Evolutionary conservation across 2,888 invertebrate species (phyloP), one percentile per base, ranked within the genome.

Genomic region (Agriotes lineatus): DNA sequence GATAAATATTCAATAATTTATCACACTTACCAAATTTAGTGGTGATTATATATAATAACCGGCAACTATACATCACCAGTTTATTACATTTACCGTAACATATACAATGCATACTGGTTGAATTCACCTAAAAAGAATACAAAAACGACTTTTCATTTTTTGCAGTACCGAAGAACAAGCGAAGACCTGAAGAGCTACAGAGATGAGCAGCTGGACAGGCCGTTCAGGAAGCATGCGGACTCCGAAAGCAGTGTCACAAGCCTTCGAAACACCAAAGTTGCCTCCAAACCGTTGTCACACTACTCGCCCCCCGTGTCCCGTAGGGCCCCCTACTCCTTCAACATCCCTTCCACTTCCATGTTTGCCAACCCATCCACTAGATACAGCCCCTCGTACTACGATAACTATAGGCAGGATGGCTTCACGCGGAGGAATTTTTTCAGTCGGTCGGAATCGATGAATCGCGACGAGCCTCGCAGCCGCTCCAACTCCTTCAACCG

Each of bases 81-180:
- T n/a, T n/a, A n/a, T n/a, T n/a, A n/a, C n/a, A n/a, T n/a, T n/a
- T n/a, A n/a, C n/a, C n/a, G n/a, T n/a, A n/a, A n/a, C n/a, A n/a
- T n/a, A n/a, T n/a, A n/a, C n/a, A n/a, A n/a, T n/a, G n/a, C n/a
- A n/a, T n/a, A n/a, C n/a, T n/a, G n/a, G n/a, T n/a, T n/a, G n/a
- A n/a, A n/a, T n/a, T n/a, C n/a, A n/a, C n/a, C n/a, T n/a, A n/a
- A n/a, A n/a, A n/a, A n/a, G n/a, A n/a, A n/a, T n/a, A n/a, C n/a
- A n/a, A n/a, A n/a, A n/a, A n/a, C n/a, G n/a, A n/a, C n/a, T n/a
- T n/a, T 56, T 30, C 60, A 48, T 62, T 52, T 59, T 19, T 75
- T 67, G 20, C 83, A 89, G 89, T 85, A 87, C 77, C 84, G 85
- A 75, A 83, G 87, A 71, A 86, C 85, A 77, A 81, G 86, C 33